Percentiles rank a stretch among this genome's conserved stretches.
phyloP scores from a whole-genome alignment of 1,140 invertebrate species.

The Camponotus vicinus region DNA sequence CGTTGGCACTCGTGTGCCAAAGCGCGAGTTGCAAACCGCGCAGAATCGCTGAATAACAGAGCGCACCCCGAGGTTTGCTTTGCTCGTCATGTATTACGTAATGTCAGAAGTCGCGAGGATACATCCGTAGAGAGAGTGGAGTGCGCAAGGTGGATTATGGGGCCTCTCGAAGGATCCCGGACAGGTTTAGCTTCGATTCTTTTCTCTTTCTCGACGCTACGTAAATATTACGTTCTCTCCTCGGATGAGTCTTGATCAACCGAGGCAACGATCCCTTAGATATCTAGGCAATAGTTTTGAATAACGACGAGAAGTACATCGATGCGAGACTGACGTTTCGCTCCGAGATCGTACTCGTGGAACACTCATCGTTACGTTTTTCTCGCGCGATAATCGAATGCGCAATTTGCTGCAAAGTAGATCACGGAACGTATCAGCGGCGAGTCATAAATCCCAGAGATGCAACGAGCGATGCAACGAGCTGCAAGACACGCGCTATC shows the following conservation, averaged over 20 bases:
- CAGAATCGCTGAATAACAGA: slow-evolving; percentile 49
- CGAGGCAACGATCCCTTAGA: background rate
- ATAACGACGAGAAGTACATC: background rate
- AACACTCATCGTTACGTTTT: background rate
- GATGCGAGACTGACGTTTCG: background rate
- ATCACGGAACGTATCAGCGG: slow-evolving; percentile 18
- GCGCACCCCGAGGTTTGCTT: slow-evolving; percentile 23
- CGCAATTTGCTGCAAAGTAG: slow-evolving; percentile 41
- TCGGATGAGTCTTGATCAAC: background rate
- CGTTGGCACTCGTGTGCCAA: too few species aligned
- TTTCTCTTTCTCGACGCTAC: background rate
- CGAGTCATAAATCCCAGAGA: slow-evolving; percentile 35
- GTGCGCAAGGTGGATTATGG: slow-evolving; percentile 43
- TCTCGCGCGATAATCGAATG: slow-evolving; percentile 4
- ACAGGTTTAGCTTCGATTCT: slow-evolving; percentile 31
- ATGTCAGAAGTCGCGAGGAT: slow-evolving; percentile 36
- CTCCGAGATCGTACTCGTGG: background rate
- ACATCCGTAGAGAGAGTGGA: background rate
- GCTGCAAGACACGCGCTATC: slow-evolving; percentile 4
- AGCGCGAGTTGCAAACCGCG: slow-evolving; percentile 27
- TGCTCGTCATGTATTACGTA: slow-evolving; percentile 45
- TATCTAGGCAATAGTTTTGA: background rate
- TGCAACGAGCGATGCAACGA: background rate
- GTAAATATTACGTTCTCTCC: slow-evolving; percentile 33
- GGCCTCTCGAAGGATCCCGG: background rate